A percentile compares a stretch with the other conserved stretches of the same genome.
Conservation (phyloP, 2,113 vertebrate species). For the Prietella phreatophila region DNA sequence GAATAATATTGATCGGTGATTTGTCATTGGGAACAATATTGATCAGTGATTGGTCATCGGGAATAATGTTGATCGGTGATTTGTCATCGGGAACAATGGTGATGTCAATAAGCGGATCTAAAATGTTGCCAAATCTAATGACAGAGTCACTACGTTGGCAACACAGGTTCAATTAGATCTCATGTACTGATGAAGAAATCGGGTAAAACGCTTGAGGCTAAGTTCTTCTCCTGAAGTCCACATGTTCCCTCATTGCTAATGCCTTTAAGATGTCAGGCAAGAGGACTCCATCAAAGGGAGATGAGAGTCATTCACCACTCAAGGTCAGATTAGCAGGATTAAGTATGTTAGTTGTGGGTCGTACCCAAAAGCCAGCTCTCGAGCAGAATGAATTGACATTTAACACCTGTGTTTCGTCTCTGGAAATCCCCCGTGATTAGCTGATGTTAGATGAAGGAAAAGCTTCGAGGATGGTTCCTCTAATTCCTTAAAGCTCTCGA, state of each 20-base stretch:
- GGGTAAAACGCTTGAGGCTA: background rate
- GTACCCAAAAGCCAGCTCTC: background rate
- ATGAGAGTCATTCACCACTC: background rate
- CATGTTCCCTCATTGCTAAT: background rate
- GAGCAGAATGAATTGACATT: constrained; percentile 2
- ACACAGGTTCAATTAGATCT: background rate
- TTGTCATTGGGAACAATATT: background rate
- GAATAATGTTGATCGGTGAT: background rate
- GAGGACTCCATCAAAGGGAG: background rate
- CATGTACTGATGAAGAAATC: background rate
- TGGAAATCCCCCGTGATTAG: constrained; percentile 1
- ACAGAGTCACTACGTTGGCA: background rate
- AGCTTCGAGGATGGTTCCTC: background rate
- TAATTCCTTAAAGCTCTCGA: constrained; percentile 10
- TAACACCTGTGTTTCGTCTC: background rate
- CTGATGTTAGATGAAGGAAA: background rate
- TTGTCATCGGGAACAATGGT: background rate
- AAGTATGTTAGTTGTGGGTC: background rate
- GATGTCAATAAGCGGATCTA: background rate
- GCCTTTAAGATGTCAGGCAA: background rate
- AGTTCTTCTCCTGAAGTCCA: background rate
- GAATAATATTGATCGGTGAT: background rate
- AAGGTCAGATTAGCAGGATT: constrained; percentile 2
- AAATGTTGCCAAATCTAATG: background rate
- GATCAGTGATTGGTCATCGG: background rate